phyloP scores from a whole-genome alignment of 2,888 invertebrate genomes.

The Torymus auratus region DNA sequence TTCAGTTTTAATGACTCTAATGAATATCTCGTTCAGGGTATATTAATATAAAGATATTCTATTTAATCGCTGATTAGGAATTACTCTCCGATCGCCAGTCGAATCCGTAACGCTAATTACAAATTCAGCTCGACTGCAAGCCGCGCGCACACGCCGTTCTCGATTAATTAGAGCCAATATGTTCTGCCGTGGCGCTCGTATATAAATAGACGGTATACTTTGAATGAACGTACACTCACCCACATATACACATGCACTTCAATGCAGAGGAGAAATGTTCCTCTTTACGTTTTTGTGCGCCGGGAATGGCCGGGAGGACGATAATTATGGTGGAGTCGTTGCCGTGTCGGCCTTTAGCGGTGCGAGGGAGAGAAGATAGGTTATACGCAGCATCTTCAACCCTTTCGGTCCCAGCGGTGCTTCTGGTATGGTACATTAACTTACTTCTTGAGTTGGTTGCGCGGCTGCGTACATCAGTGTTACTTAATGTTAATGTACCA shows the following conservation, averaged over 20 bases:
- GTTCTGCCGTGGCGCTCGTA: not conserved
- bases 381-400: conserved; percentile 1
- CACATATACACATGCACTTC: too few species aligned
- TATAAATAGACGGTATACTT: not conserved
- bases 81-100: too few species aligned
- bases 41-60: too few species aligned
- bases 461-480: conserved; percentile 31
- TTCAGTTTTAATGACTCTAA: too few species aligned
- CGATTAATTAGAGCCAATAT: conserved; percentile 38
- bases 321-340: conserved; percentile 10
- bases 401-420: conserved; percentile 33
- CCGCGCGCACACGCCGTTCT: not conserved
- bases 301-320: not conserved
- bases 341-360: conserved; percentile 4
- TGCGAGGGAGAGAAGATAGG: not conserved
- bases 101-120: conserved; percentile 12
- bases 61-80: too few species aligned
- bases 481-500: conserved; percentile 50
- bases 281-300: not conserved
- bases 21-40: too few species aligned
- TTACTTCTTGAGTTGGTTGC: conserved; percentile 36
- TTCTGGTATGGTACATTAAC: conserved; percentile 40
- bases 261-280: too few species aligned
- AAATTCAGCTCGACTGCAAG: conserved; percentile 14
- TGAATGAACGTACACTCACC: too few species aligned